These are phyloP conservation scores for Prunella strophiata DNA, from an alignment of 2,797 vertebrate genomes.

Conservation along the genomic window DNA sequence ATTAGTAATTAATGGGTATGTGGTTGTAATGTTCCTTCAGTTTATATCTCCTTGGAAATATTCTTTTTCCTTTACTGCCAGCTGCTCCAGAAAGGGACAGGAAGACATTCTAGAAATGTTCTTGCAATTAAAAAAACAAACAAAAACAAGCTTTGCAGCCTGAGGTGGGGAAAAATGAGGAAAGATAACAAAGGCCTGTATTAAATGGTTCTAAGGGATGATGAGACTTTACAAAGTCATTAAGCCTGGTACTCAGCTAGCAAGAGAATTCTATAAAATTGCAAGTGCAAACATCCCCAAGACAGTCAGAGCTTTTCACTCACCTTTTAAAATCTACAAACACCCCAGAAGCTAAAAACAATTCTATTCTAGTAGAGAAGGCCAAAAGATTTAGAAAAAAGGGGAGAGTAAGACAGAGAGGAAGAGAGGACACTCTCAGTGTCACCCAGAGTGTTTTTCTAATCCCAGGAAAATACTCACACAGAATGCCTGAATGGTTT, in stretches of 20 bases:
- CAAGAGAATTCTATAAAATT: neutral
- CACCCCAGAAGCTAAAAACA: neutral
- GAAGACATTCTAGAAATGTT: neutral
- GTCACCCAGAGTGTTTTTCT: neutral
- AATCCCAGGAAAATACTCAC: neutral
- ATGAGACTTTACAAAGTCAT: neutral
- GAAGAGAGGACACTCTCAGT: neutral
- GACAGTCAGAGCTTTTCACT: neutral
- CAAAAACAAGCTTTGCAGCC: neutral
- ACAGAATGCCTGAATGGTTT: neutral
- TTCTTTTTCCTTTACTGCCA: neutral
- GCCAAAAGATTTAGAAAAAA: neutral
- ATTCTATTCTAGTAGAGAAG: neutral
- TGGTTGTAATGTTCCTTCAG: neutral
- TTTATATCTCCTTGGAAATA: neutral
- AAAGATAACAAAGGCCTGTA: neutral
- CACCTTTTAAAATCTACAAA: neutral
- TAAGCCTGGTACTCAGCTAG: neutral
- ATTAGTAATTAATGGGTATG: neutral
- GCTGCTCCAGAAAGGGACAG: neutral
- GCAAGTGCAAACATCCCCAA: neutral
- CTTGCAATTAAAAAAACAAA: neutral
- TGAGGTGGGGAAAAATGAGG: neutral
- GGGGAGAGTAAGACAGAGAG: neutral
- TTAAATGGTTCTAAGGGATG: neutral